Conservation (phyloP, 2,797 vertebrate genomes). For the Macroramphosus scolopax region DNA sequence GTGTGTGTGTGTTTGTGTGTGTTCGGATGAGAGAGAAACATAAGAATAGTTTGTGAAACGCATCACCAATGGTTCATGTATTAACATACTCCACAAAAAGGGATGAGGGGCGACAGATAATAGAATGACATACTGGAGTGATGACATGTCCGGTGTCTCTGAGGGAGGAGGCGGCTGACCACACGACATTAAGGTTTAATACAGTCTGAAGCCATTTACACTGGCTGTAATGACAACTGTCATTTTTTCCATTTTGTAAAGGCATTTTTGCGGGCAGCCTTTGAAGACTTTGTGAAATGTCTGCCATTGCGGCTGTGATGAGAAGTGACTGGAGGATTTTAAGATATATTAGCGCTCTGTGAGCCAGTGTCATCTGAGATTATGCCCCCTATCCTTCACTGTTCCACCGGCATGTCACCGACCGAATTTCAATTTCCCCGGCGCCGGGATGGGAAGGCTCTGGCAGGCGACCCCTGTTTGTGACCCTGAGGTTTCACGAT, state of each 20-base stretch:
- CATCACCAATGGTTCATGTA: too few relatives aligned
- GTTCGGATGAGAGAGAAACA: too few relatives aligned
- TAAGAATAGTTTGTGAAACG: too few relatives aligned
- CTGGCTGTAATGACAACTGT: conserved; percentile 37
- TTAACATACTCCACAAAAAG: too few relatives aligned
- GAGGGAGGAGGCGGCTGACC: conserved; percentile 26
- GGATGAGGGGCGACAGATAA: too few relatives aligned
- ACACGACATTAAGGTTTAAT: conserved; percentile 27
- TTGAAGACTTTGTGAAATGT: conserved; percentile 54
- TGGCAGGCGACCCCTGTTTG: conserved; percentile 58
- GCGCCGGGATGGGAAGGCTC: conserved; percentile 53
- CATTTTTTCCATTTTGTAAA: conserved; percentile 51
- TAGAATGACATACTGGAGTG: too few relatives aligned
- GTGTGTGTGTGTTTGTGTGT: too few relatives aligned
- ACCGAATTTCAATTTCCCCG: conserved; percentile 73
- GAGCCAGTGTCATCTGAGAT: conserved; percentile 73
- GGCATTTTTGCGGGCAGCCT: conserved; percentile 48
- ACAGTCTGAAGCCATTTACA: conserved; percentile 28
- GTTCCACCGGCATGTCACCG: conserved; percentile 48
- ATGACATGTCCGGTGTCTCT: conserved; percentile 1
- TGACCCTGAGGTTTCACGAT: conserved; percentile 62
- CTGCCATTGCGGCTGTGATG: conserved; percentile 57
- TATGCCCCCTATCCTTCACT: conserved; percentile 73
- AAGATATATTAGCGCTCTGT: conserved; percentile 73
- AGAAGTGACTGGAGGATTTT: conserved; percentile 73